These are phyloP conservation scores for Phaetusa simplex DNA, from an alignment of 2,113 vertebrate species.

Conservation along the genomic window DNA sequence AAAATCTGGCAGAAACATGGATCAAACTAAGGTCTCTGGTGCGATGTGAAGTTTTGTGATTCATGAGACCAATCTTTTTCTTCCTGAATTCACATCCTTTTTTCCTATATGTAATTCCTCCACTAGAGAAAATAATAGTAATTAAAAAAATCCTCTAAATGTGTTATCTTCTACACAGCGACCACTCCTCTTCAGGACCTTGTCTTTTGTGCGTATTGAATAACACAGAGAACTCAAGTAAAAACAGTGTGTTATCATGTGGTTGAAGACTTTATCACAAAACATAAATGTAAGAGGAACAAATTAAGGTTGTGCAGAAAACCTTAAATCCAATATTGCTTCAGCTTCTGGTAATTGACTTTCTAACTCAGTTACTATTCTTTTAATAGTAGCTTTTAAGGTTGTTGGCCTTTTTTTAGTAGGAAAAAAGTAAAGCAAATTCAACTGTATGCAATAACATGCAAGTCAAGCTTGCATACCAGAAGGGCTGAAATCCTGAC, in stretches of 20 bases:
- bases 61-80: not conserved
- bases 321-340: not conserved
- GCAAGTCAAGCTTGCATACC: not conserved
- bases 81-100: not conserved
- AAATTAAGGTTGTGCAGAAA: constrained; percentile 35
- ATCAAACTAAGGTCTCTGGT: not conserved
- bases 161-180: not conserved
- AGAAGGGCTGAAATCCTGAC: not conserved
- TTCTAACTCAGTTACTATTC: not conserved
- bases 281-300: not conserved
- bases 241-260: not conserved
- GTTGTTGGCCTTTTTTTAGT: not conserved
- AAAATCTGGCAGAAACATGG: not conserved
- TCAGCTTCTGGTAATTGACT: constrained; percentile 14
- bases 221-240: not conserved
- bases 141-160: not conserved
- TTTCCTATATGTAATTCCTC: not conserved
- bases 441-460: not conserved
- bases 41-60: not conserved
- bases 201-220: not conserved
- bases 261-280: constrained; percentile 7
- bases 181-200: not conserved
- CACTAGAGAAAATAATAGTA: not conserved
- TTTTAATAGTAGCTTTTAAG: constrained; percentile 7
- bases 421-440: not conserved